Evolutionary conservation across 2,797 vertebrate genomes (phyloP).

Genomic region (Neosilurus mollespiculum): DNA sequence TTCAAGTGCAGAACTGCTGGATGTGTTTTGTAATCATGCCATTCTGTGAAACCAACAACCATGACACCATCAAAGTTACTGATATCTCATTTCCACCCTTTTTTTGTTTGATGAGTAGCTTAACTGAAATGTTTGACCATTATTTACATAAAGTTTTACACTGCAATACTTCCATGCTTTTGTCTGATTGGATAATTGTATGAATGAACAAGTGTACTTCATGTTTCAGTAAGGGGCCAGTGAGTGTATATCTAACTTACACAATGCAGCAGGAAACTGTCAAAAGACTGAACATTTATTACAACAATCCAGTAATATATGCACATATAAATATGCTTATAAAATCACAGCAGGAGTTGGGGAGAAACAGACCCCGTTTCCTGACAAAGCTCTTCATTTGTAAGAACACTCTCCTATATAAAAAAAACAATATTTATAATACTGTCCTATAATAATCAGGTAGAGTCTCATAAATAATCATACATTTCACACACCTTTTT

Average conservation of each 20-base stretch:
- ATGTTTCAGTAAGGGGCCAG: background rate
- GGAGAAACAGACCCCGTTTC: constrained; percentile 33
- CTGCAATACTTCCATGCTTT: background rate
- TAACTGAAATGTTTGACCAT: background rate
- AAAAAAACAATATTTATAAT: constrained; percentile 53
- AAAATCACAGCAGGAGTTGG: background rate
- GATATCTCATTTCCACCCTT: too few relatives aligned
- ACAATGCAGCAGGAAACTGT: background rate
- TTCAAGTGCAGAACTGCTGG: too few relatives aligned
- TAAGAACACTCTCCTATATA: constrained; percentile 31
- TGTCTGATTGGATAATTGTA: background rate
- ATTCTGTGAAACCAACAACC: too few relatives aligned
- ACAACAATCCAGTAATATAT: constrained; percentile 13
- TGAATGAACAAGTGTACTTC: background rate
- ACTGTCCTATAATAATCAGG: constrained; percentile 53
- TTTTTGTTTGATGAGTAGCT: background rate
- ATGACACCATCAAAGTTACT: too few relatives aligned
- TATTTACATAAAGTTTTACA: background rate
- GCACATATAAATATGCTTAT: constrained; percentile 19
- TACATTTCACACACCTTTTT: constrained; percentile 58
- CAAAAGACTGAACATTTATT: background rate
- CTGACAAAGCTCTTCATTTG: constrained; percentile 41
- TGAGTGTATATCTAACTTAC: background rate
- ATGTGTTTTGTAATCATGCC: too few relatives aligned
- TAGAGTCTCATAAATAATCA: constrained; percentile 69